A percentile compares a stretch with the other conserved stretches of the same genome.
Evolutionary conservation across 2,113 vertebrate genomes (phyloP).

Genomic region (Gallinago media): DNA sequence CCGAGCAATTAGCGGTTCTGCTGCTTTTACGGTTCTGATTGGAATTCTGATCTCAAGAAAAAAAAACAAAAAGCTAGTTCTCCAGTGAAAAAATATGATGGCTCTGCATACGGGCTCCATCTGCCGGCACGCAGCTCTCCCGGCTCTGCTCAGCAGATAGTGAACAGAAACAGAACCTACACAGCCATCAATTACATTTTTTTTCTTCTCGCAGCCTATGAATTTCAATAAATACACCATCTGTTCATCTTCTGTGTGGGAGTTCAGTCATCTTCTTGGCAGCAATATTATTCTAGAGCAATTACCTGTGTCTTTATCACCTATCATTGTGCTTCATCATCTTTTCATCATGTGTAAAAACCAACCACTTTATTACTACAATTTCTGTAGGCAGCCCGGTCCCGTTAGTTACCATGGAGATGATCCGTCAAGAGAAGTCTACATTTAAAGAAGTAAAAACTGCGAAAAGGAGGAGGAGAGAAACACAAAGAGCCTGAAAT

Average conservation of each 20-base stretch:
- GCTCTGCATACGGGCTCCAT: conserved; percentile 66
- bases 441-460: conserved; percentile 59
- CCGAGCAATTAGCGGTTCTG: conserved; percentile 39
- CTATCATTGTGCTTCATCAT: conserved; percentile 77
- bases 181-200: conserved; percentile 70
- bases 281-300: conserved; percentile 77
- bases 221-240: conserved; percentile 82
- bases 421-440: conserved; percentile 57
- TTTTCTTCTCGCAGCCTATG: conserved; percentile 73
- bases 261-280: conserved; percentile 80
- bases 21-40: conserved; percentile 26
- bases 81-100: neutral
- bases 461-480: conserved; percentile 53
- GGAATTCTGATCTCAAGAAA: neutral
- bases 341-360: conserved; percentile 74
- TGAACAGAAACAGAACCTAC: conserved; percentile 64
- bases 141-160: neutral
- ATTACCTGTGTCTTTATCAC: conserved; percentile 84
- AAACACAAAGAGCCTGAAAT: conserved; percentile 63
- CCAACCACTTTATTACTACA: conserved; percentile 67
- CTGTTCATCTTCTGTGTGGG: conserved; percentile 84
- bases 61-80: neutral
- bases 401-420: conserved; percentile 67
- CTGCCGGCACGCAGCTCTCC: conserved; percentile 40
- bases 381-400: conserved; percentile 55